phyloP scores from a whole-genome alignment of 2,113 vertebrate species.

The Lonchura striata region DNA sequence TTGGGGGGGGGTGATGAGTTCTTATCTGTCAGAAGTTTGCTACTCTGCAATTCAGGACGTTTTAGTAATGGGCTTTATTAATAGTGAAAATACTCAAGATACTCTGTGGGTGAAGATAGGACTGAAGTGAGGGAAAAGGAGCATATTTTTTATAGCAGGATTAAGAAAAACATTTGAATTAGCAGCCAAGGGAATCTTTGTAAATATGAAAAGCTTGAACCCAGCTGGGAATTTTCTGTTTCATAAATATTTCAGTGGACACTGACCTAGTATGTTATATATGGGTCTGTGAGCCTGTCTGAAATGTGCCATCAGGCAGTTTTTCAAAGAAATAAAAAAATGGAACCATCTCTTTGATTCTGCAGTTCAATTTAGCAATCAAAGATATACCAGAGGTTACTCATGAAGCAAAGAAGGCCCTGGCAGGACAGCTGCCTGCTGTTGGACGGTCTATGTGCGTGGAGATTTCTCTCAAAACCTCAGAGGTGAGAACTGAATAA shows the following conservation, averaged over 20 bases:
- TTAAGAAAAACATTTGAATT: not conserved
- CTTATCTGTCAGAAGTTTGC: not conserved
- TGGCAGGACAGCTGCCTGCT: conserved; percentile 92
- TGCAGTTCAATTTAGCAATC: conserved; percentile 96
- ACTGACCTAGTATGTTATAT: not conserved
- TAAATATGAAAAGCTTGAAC: not conserved
- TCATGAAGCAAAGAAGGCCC: conserved; percentile 97
- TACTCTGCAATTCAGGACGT: not conserved
- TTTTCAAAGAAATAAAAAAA: not conserved
- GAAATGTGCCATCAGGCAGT: not conserved
- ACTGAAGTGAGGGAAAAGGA: not conserved
- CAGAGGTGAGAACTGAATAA: conserved; percentile 82
- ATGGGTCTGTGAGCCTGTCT: not conserved
- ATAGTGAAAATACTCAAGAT: not conserved
- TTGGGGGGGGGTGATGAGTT: not conserved
- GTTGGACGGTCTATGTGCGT: conserved; percentile 98
- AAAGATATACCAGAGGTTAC: conserved; percentile 99
- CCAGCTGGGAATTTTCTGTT: not conserved
- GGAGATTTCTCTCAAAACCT: conserved; percentile 98
- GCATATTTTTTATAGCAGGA: not conserved
- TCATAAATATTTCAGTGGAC: conserved; percentile 6
- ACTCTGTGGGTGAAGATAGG: not conserved
- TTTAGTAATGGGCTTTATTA: not conserved
- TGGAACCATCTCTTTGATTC: conserved; percentile 1
- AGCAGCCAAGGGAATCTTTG: not conserved